Evolutionary conservation across 2,113 vertebrate genomes (phyloP), one percentile per base, ranked within the genome.

Genomic region (Cebus imitator): DNA sequence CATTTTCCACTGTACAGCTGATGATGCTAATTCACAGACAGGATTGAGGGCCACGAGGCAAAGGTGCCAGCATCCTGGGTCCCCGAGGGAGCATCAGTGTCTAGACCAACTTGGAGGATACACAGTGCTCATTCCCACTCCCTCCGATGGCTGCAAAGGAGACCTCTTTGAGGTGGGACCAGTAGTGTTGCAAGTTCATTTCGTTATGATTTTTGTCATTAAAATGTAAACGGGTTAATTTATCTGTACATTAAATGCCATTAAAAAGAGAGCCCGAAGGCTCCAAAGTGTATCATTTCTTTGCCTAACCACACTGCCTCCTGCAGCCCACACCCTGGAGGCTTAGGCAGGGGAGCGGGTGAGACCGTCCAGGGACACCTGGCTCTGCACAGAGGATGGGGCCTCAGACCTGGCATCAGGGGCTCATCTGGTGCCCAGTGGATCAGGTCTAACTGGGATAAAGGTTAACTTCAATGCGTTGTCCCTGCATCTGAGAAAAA

Each of bases 61-160:
- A 66, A 58, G 35, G 35, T 20, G 20, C 11, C 32, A 18, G 32
- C 23, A 73, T 25, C 37, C 18, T 9, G 11, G 0, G 32, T 64
- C 10, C 23, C 55, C 0, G 0, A n/a, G 4, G 25, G 48, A 64
- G 27, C 20, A 10, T 1, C 7, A 0, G 27, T 73, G 66, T 30
- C 75, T 10, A 32, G 10, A 32, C 45, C 43, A 57, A 10, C n/a
- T 94, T 32, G 30, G n/a, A 55, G 43, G 13, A 32, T 32, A 64
- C 5, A 14, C 27, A 14, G 61, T 6, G 2, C 32, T 35, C 66
- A 68, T 23, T 12, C 25, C 50, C 4, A 3, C 20, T 40, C 16
- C n/a, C 3, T 68, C 21, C 10, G 5, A 30, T 8, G 18, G 6
- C 30, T 6, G 30, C 25, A 23, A 52, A 61, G 21, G 81, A 32